Evolutionary conservation across 2,113 vertebrate species (phyloP).

Genomic region (Ancistrus triradiatus): DNA sequence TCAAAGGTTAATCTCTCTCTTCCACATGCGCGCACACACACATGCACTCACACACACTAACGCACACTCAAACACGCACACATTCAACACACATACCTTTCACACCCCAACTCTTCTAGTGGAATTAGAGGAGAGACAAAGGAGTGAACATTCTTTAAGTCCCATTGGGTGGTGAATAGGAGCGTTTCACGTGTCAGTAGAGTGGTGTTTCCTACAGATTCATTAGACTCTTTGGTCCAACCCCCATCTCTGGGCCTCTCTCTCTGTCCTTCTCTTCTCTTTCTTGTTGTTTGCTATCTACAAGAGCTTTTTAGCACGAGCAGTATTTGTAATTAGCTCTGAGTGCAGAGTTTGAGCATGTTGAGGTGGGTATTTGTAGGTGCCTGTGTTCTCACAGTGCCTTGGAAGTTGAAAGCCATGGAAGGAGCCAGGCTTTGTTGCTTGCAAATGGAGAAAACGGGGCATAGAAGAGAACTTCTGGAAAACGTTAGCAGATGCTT

Average conservation of each 20-base stretch:
- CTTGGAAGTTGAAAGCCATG: slow-evolving; percentile 71
- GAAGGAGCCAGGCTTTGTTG: slow-evolving; percentile 75
- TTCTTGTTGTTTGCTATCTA: slow-evolving; percentile 82
- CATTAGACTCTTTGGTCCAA: slow-evolving; percentile 90
- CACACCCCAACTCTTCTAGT: slow-evolving; percentile 83
- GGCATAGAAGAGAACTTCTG: slow-evolving; percentile 60
- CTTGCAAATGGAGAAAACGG: slow-evolving; percentile 58
- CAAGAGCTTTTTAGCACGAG: slow-evolving; percentile 81
- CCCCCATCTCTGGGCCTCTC: slow-evolving; percentile 69
- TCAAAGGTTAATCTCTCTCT: too few species aligned
- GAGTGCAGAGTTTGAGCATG: slow-evolving; percentile 84
- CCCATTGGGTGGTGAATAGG: slow-evolving; percentile 88
- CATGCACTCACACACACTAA: slow-evolving; percentile 68
- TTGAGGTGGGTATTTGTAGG: slow-evolving; percentile 84
- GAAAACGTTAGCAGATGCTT: slow-evolving; percentile 64
- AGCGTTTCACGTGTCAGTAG: slow-evolving; percentile 91
- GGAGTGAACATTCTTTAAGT: slow-evolving; percentile 85
- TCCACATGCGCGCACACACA: not conserved
- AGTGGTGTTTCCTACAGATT: slow-evolving; percentile 96
- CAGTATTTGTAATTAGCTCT: slow-evolving; percentile 96
- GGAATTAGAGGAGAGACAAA: slow-evolving; percentile 94
- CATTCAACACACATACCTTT: slow-evolving; percentile 83
- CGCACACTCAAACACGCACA: slow-evolving; percentile 73
- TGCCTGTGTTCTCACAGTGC: slow-evolving; percentile 75
- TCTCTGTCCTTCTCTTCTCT: slow-evolving; percentile 70